phyloP scores from a whole-genome alignment of 2,797 vertebrate genomes.

The Cirrhinus mrigala region DNA sequence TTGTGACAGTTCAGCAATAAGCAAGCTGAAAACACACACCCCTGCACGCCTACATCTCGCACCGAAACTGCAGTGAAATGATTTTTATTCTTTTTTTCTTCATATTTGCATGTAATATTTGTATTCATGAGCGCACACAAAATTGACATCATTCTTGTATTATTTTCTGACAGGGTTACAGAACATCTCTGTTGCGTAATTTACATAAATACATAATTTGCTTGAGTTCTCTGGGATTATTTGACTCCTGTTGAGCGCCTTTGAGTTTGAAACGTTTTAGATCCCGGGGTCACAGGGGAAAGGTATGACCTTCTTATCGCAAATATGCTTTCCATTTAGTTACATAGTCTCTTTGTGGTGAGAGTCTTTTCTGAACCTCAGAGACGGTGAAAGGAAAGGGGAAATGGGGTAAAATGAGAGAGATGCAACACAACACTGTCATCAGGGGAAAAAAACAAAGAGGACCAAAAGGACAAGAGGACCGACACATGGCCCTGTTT shows the following conservation, averaged over 20 bases:
- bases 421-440: background rate
- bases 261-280: slow-evolving; percentile 2
- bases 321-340: background rate
- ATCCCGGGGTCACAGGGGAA: slow-evolving; percentile 11
- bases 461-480: slow-evolving; percentile 32
- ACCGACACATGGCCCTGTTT: slow-evolving; percentile 1
- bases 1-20: slow-evolving; percentile 65
- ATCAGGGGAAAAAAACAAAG: slow-evolving; percentile 14
- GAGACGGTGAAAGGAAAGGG: background rate
- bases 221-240: slow-evolving; percentile 18
- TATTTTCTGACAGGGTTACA: slow-evolving; percentile 14
- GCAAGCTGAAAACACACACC: slow-evolving; percentile 57
- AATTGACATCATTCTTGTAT: slow-evolving; percentile 29
- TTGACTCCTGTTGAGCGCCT: background rate
- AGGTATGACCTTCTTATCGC: slow-evolving; percentile 1
- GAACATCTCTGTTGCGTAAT: slow-evolving; percentile 17
- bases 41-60: slow-evolving; percentile 51
- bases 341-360: slow-evolving; percentile 10
- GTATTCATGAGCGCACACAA: slow-evolving; percentile 21
- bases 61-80: slow-evolving; percentile 19
- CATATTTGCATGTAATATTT: slow-evolving; percentile 32
- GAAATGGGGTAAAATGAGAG: slow-evolving; percentile 8
- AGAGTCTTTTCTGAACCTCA: slow-evolving; percentile 3
- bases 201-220: slow-evolving; percentile 41
- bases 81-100: slow-evolving; percentile 24